A percentile compares a stretch with the other conserved stretches of the same genome.
Conservation (phyloP, 2,888 invertebrate genomes). For the Ophion obscuratus region DNA sequence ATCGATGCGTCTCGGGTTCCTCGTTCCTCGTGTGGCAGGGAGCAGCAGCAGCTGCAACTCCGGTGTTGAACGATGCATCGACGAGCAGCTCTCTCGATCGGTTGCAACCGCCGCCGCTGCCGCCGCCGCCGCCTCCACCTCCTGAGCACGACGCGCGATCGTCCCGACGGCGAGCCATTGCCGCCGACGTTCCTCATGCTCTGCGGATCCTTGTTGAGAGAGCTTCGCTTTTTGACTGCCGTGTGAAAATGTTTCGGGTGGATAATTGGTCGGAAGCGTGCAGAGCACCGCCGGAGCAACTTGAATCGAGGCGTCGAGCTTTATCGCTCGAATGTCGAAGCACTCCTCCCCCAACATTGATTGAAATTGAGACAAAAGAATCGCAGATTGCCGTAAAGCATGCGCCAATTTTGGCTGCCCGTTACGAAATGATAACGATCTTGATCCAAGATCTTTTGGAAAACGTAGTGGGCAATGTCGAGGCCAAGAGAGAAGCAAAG, state of each 20-base stretch:
- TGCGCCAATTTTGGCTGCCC: background rate
- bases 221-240: slow-evolving; percentile 67
- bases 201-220: slow-evolving; percentile 67
- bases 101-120: too few relatives aligned
- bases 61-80: background rate
- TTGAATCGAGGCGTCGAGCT: background rate
- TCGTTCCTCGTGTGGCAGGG: too few relatives aligned
- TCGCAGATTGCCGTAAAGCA: background rate
- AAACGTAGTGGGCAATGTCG: background rate
- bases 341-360: too few relatives aligned
- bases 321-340: background rate
- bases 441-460: slow-evolving; percentile 40
- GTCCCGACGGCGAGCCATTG: slow-evolving; percentile 65
- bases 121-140: background rate
- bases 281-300: background rate
- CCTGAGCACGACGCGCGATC: background rate
- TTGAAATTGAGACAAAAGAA: background rate
- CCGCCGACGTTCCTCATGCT: slow-evolving; percentile 8
- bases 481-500: background rate
- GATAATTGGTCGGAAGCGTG: background rate
- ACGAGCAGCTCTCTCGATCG: background rate
- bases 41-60: background rate
- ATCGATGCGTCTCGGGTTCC: too few relatives aligned
- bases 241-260: slow-evolving; percentile 68
- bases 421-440: slow-evolving; percentile 32